Base-by-base conservation (phyloP, 2,888 invertebrate species). In the Achlya flavicornis region DNA sequence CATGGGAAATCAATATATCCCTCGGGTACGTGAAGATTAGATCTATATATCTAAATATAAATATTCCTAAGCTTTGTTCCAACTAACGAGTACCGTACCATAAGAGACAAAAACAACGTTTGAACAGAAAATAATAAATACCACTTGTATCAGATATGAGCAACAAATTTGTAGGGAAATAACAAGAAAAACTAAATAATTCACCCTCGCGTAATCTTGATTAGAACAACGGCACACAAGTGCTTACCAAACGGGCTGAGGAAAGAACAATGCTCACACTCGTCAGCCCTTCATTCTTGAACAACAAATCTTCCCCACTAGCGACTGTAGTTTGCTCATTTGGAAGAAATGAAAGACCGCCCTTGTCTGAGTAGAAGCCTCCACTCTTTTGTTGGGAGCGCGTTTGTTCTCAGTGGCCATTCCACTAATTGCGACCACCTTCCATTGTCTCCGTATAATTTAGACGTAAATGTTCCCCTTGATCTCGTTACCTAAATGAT, bases 391-490 rank as follows among this genome's bases (percentile, higher is more conserved):
- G 92, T 92, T 86, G 81, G 79, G 83, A 84, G 80, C 86, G 86
- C 92, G 89, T 91, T 92, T 92, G 91, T 92, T 92, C 90, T 82
- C 87, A 88, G 85, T 88, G 90, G 88, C 92, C 91, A 93, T 93
- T 89, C 86, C 87, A 91, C 93, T 93, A 93, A 93, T 93, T 93
- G 93, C 92, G 88, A 87, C 89, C 89, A 90, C 88, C 88, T 88
- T 79, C 86, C 80, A 88, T 93, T 92, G 91, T 92, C 88, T 84
- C 76, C 70, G 79, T 81, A 82, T 85, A 90, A 91, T 91, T 92
- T 90, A 88, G 85, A 89, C 88, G 81, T 88, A 87, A 88, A 89
- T 83, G 84, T 88, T 83, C 85, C 77, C 67, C 79, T 79, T 82
- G 77, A 79, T 86, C 86, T 82, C 80, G 81, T 85, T 85, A 81